Percentiles rank a stretch among this genome's conserved stretches.
Conservation (phyloP, 2,113 vertebrate species). For the Lepisosteus oculatus region DNA sequence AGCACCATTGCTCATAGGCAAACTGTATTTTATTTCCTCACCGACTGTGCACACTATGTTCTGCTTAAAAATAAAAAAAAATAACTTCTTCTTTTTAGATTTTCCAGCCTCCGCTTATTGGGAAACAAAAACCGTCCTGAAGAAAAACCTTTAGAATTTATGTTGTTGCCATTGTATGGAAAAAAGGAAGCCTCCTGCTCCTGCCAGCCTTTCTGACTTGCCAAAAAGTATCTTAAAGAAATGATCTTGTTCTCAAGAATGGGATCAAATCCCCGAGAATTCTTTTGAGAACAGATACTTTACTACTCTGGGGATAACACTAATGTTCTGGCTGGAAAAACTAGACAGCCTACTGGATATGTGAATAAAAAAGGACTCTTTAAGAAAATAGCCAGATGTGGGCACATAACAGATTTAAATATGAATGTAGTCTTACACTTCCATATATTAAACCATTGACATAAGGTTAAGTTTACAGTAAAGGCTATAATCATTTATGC, state of each 20-base stretch:
- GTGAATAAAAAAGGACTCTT: conserved; percentile 9
- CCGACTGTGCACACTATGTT: background rate
- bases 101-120: background rate
- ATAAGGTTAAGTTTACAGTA: conserved; percentile 10
- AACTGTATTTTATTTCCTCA: background rate
- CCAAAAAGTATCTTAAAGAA: conserved; percentile 20
- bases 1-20: conserved; percentile 18
- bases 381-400: conserved; percentile 12
- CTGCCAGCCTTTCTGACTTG: conserved; percentile 11
- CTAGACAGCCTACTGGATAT: conserved; percentile 5
- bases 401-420: conserved; percentile 10
- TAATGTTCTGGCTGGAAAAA: background rate
- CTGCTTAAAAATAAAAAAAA: background rate
- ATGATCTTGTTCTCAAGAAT: conserved; percentile 20
- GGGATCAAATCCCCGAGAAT: conserved; percentile 23
- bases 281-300: conserved; percentile 19
- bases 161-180: background rate
- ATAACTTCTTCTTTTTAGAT: background rate
- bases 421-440: conserved; percentile 2
- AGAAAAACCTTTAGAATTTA: conserved; percentile 1
- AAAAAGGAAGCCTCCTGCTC: background rate
- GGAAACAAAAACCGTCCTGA: background rate
- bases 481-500: conserved; percentile 8
- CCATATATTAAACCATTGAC: background rate
- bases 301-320: conserved; percentile 13